These are phyloP conservation scores for Xenopus laevis DNA, from an alignment of 2,113 vertebrate species.

Conservation along the genomic window DNA sequence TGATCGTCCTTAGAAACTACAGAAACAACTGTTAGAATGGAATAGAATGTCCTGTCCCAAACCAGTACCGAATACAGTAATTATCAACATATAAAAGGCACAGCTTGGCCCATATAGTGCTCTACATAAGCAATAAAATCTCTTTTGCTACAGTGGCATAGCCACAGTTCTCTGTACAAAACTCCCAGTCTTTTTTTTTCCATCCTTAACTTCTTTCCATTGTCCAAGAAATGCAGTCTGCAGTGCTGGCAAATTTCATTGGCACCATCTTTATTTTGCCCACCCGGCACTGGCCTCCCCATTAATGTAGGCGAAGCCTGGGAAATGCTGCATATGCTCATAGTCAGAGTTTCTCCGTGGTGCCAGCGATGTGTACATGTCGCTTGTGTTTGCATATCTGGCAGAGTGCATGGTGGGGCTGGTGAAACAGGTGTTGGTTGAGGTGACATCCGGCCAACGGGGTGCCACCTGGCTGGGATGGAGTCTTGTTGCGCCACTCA, in stretches of 20 bases:
- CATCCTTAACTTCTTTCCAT: slow-evolving; percentile 28
- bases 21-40: background rate
- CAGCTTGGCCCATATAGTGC: slow-evolving; percentile 23
- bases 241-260: slow-evolving; percentile 64
- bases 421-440: slow-evolving; percentile 87
- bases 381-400: slow-evolving; percentile 83
- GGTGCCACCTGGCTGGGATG: slow-evolving; percentile 87
- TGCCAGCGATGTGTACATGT: slow-evolving; percentile 87
- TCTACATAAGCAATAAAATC: slow-evolving; percentile 34
- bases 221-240: slow-evolving; percentile 59
- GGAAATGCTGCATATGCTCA: slow-evolving; percentile 97
- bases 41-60: slow-evolving; percentile 19
- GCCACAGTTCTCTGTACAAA: slow-evolving; percentile 16
- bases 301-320: slow-evolving; percentile 96
- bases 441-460: slow-evolving; percentile 89
- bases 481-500: slow-evolving; percentile 85
- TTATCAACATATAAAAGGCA: slow-evolving; percentile 31
- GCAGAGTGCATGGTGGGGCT: slow-evolving; percentile 89
- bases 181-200: slow-evolving; percentile 49
- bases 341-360: slow-evolving; percentile 95
- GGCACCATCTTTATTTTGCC: slow-evolving; percentile 87
- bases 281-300: slow-evolving; percentile 94
- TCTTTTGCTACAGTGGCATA: slow-evolving; percentile 14
- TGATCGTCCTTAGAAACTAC: slow-evolving; percentile 3
- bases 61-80: slow-evolving; percentile 2